These are phyloP conservation scores for Cardiocondyla obscurior DNA, from an alignment of 1,140 invertebrate species.

Conservation along the genomic window DNA sequence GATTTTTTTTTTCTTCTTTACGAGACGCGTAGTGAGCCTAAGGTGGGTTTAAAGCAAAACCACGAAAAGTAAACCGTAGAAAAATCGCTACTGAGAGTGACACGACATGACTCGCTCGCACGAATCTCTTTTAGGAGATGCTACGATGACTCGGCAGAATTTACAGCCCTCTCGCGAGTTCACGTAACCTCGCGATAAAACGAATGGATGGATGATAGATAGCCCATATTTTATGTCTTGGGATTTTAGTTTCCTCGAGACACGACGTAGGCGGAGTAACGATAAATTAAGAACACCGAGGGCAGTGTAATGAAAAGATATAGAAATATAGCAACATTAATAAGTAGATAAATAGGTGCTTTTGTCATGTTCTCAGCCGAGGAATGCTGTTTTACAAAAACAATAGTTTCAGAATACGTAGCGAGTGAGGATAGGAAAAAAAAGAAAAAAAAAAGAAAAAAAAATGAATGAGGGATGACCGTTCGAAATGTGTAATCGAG, in stretches of 20 bases:
- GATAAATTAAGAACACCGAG: neutral
- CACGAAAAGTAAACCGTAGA: neutral
- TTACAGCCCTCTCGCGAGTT: neutral
- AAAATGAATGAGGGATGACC: neutral
- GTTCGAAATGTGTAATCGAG: neutral
- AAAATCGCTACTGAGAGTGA: conserved; percentile 1
- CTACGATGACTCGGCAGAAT: neutral
- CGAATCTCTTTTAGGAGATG: neutral
- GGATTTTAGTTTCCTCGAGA: neutral
- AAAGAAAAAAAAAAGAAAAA: neutral
- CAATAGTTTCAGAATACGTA: neutral
- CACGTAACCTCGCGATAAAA: conserved; percentile 25
- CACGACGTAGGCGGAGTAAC: neutral
- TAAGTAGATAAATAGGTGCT: neutral
- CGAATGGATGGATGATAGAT: conserved; percentile 2
- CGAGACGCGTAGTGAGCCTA: neutral
- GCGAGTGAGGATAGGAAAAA: neutral
- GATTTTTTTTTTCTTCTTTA: neutral
- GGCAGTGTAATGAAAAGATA: neutral
- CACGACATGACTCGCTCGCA: neutral
- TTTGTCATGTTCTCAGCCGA: neutral
- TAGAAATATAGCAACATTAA: neutral
- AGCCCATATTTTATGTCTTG: conserved; percentile 12
- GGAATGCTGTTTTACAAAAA: neutral
- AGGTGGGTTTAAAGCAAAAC: neutral